Evolutionary conservation across 2,888 invertebrate species (phyloP).

Genomic region (Dione vanillae): DNA sequence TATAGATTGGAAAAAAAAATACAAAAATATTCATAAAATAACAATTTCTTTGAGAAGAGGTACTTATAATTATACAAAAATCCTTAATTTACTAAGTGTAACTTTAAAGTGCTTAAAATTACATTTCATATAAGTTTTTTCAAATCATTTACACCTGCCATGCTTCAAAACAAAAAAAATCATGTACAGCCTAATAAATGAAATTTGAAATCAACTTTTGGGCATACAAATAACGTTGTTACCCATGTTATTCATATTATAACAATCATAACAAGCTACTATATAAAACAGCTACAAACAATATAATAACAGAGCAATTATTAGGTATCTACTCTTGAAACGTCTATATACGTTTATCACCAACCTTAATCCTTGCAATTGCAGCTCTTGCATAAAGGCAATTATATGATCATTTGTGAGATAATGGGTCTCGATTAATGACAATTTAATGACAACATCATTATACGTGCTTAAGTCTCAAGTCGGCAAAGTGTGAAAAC

Average conservation of each 20-base stretch:
- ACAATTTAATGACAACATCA: slow-evolving; percentile 49
- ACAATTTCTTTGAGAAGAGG: no score
- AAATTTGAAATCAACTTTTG: no score
- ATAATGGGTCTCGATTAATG: slow-evolving; percentile 56
- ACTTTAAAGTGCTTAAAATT: no score
- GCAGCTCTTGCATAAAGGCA: slow-evolving; percentile 41
- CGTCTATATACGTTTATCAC: neutral
- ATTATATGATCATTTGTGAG: slow-evolving; percentile 60
- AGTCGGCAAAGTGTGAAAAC: slow-evolving; percentile 41
- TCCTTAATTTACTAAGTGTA: no score
- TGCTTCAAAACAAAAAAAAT: no score
- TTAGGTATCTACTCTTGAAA: neutral
- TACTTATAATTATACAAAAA: no score
- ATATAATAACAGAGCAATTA: neutral
- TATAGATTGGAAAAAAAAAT: slow-evolving; percentile 4
- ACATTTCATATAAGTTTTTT: no score
- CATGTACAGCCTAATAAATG: no score
- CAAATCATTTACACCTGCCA: no score
- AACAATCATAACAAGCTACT: neutral
- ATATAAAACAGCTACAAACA: neutral
- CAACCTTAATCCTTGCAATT: slow-evolving; percentile 2
- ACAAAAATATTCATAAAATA: no score
- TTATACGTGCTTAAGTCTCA: slow-evolving; percentile 25
- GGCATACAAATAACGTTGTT: no score
- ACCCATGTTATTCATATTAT: no score